These are phyloP conservation scores for Cherax quadricarinatus DNA, from an alignment of 1,140 invertebrate genomes.

Conservation along the genomic window DNA sequence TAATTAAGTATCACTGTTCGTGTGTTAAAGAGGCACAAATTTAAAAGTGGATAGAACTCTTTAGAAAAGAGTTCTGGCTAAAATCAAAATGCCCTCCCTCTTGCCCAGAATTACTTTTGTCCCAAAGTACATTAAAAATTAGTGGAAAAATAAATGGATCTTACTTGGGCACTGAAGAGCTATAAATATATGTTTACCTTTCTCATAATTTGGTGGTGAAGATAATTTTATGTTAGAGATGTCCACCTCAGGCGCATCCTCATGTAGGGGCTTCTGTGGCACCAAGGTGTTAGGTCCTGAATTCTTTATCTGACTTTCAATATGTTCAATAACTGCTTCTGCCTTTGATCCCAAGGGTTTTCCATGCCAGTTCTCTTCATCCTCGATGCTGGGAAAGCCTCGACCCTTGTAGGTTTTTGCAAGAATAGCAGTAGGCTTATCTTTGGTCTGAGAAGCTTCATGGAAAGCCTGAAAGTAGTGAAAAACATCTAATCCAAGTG, in stretches of 20 bases:
- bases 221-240: constrained; percentile 87
- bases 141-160: too few species aligned
- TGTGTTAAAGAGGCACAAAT: too few species aligned
- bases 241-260: constrained; percentile 85
- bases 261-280: constrained; percentile 83
- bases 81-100: too few species aligned
- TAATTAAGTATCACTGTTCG: too few species aligned
- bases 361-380: constrained; percentile 97
- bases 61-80: too few species aligned
- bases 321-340: constrained; percentile 83
- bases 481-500: too few species aligned
- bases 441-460: constrained; percentile 86
- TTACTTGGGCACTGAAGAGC: too few species aligned
- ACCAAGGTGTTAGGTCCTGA: constrained; percentile 78
- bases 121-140: too few species aligned
- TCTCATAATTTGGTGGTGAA: constrained; percentile 90
- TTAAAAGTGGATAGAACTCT: too few species aligned
- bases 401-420: constrained; percentile 98
- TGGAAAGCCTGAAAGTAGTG: constrained; percentile 83
- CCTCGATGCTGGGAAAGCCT: constrained; percentile 91
- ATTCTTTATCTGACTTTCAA: constrained; percentile 84
- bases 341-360: constrained; percentile 93
- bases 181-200: constrained; percentile 75
- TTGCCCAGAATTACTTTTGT: too few species aligned
- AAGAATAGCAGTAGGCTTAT: constrained; percentile 93